A percentile compares a stretch with the other conserved stretches of the same genome.
These are phyloP conservation scores for Bufotes viridis DNA, from an alignment of 2,797 vertebrate species.

Conservation along the genomic window DNA sequence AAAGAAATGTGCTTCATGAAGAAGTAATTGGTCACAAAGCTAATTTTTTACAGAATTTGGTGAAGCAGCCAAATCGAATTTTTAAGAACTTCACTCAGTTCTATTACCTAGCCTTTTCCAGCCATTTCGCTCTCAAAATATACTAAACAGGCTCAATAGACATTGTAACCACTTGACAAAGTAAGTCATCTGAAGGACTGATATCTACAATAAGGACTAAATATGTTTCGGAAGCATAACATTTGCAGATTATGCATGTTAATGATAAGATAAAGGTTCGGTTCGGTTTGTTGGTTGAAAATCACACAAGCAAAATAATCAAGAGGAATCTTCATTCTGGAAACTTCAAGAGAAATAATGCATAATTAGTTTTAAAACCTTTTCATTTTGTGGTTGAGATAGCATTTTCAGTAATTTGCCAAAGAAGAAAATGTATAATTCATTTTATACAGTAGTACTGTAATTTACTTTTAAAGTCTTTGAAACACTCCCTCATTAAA, in stretches of 20 bases:
- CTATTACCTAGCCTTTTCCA: no score
- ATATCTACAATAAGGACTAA: background rate
- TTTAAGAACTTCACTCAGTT: no score
- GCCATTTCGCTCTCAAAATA: no score
- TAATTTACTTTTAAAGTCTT: slow-evolving; percentile 63
- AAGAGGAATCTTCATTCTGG: slow-evolving; percentile 34
- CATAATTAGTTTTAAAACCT: slow-evolving; percentile 49
- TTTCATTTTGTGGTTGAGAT: slow-evolving; percentile 49
- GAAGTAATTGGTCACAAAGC: no score
- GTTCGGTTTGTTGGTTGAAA: slow-evolving; percentile 17
- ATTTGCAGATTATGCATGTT: background rate
- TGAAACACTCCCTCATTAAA: slow-evolving; percentile 62
- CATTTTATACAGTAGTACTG: slow-evolving; percentile 60
- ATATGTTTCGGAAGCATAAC: background rate
- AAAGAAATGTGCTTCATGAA: no score
- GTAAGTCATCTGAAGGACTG: background rate
- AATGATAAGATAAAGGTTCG: background rate
- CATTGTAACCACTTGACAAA: background rate
- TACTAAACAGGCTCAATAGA: background rate
- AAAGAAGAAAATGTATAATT: slow-evolving; percentile 60
- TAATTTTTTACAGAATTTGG: no score
- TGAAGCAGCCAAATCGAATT: no score
- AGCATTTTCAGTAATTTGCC: slow-evolving; percentile 51
- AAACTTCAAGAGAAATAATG: slow-evolving; percentile 52
- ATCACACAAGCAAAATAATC: slow-evolving; percentile 35